These are phyloP conservation scores for Gymnopithys bicolor DNA, from an alignment of 2,797 vertebrate species.

Conservation along the genomic window DNA sequence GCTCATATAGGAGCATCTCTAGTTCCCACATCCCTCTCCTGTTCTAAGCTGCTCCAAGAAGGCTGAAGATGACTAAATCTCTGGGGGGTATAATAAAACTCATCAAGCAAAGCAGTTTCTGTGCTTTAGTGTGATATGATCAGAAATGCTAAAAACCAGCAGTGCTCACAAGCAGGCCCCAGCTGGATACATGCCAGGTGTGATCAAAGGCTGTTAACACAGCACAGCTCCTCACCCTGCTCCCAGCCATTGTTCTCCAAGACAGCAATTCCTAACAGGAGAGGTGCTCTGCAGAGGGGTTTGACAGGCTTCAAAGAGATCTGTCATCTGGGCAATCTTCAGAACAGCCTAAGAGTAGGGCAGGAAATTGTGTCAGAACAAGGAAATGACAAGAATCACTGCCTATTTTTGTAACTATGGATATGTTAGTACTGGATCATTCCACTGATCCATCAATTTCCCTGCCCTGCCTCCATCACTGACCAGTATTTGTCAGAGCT, in stretches of 20 bases:
- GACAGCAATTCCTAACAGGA: neutral
- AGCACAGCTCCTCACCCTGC: neutral
- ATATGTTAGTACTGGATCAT: constrained; percentile 11
- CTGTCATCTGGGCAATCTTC: constrained; percentile 34
- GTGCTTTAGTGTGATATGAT: neutral
- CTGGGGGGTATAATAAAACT: neutral
- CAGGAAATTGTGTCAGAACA: constrained; percentile 57
- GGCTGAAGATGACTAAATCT: neutral
- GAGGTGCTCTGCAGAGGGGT: neutral
- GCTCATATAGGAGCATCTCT: neutral
- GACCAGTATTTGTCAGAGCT: neutral
- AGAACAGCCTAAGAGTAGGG: neutral
- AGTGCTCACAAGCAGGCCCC: neutral
- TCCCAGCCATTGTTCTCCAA: constrained; percentile 2
- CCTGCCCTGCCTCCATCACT: neutral
- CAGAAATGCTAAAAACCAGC: neutral
- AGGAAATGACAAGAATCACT: constrained; percentile 57
- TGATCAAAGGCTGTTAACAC: constrained; percentile 39
- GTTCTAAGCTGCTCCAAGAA: neutral
- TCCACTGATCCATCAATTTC: constrained; percentile 19
- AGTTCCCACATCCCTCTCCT: neutral
- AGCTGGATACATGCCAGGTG: fast-evolving
- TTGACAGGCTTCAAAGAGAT: constrained; percentile 39
- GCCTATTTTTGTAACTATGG: constrained; percentile 34
- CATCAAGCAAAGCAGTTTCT: neutral